phyloP scores from a whole-genome alignment of 30 jellyfish, hydroid and myxozoan genomes.

The Chironex yamaguchii region DNA sequence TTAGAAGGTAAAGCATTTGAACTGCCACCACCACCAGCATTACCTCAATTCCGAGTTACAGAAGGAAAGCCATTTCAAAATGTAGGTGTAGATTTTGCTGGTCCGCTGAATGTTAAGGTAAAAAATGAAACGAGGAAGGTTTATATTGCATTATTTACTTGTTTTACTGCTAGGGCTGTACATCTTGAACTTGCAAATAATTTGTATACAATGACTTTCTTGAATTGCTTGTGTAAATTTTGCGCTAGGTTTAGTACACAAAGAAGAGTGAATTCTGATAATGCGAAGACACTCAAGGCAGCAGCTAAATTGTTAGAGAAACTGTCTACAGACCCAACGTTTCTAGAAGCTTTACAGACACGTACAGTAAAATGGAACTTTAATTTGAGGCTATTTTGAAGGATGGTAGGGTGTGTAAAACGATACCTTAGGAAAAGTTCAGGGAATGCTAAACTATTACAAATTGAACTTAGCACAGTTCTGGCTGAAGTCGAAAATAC shows the following conservation, averaged over 20 bases:
- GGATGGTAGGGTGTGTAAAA: no score
- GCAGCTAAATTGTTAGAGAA: neutral
- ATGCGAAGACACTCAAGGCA: no score
- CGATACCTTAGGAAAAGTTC: no score
- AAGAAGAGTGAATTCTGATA: no score
- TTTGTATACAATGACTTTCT: constrained; percentile 32
- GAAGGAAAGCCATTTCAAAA: constrained; percentile 43
- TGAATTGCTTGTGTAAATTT: constrained; percentile 40
- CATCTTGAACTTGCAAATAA: constrained; percentile 49
- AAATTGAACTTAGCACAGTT: no score
- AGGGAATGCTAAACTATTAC: no score
- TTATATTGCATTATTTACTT: constrained; percentile 42
- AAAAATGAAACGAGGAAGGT: constrained; percentile 46
- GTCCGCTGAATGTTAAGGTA: constrained; percentile 54
- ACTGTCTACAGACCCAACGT: neutral
- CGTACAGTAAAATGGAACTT: no score
- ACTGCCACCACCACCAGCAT: constrained; percentile 24
- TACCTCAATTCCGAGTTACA: constrained; percentile 56
- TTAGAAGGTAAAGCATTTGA: constrained; percentile 19
- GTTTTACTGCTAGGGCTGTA: constrained; percentile 49
- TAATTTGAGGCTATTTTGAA: no score
- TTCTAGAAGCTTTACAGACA: neutral
- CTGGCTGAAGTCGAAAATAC: no score
- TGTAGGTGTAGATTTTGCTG: constrained; percentile 65
- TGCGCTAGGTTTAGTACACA: no score